Evolutionary conservation across 2,113 vertebrate species (phyloP).

Genomic region (Dicentrarchus labrax): DNA sequence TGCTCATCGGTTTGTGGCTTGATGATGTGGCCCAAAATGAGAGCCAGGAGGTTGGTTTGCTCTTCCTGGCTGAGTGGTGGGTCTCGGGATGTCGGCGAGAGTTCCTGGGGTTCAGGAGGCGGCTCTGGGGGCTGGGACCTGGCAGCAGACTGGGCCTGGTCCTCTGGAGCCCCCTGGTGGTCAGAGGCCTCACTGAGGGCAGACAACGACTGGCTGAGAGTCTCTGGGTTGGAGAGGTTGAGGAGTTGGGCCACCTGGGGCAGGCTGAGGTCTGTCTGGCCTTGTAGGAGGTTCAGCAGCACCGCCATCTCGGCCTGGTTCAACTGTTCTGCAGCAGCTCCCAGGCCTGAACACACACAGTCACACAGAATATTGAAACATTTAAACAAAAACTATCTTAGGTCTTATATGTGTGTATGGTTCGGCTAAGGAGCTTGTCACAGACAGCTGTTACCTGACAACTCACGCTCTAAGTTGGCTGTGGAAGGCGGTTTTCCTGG

Average conservation of each 20-base stretch:
- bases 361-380: neutral
- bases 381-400: neutral
- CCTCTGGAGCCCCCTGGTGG: constrained; percentile 85
- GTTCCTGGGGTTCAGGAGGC: constrained; percentile 83
- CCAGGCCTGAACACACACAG: constrained; percentile 84
- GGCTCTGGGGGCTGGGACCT: constrained; percentile 79
- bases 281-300: constrained; percentile 96
- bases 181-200: constrained; percentile 89
- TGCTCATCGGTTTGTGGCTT: constrained; percentile 90
- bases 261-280: constrained; percentile 94
- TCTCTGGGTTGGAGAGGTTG: constrained; percentile 92
- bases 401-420: neutral
- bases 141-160: constrained; percentile 72
- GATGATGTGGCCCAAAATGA: constrained; percentile 95
- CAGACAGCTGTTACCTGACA: constrained; percentile 73
- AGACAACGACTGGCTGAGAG: constrained; percentile 93
- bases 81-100: constrained; percentile 64
- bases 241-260: constrained; percentile 95
- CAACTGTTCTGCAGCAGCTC: constrained; percentile 94
- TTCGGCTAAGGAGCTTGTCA: neutral
- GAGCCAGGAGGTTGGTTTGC: constrained; percentile 92
- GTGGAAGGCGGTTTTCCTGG: constrained; percentile 72
- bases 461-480: constrained; percentile 73
- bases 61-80: constrained; percentile 90
- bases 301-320: constrained; percentile 97